Evolutionary conservation across 2,888 invertebrate species (phyloP), one percentile per base, ranked within the genome.

Genomic region (Dynastes maya): DNA sequence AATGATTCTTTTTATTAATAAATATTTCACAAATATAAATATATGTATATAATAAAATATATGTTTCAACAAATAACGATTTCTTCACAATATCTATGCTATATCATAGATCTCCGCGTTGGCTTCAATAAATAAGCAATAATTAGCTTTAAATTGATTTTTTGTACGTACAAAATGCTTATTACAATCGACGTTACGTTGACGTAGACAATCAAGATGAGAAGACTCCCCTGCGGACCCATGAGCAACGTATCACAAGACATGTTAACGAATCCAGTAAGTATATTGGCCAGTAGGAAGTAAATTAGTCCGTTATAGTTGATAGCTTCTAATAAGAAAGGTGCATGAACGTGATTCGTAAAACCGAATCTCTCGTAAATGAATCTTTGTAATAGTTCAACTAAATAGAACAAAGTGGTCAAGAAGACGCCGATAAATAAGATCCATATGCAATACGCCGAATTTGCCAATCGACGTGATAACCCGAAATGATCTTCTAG

Each of bases 201-300:
- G 92, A 93, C 92, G 84, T 95, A 94, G 13, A 88, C 58, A 80
- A 90, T 89, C 80, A 94, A 86, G 84, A 94, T 91, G 0, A 90
- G 2, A 82, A 94, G 87, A 84, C 91, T 90, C 49, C 84, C 81
- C 13, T 80, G 13, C 22, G 84, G 83, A 32, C 87, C 86, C 11
- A 92, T 87, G 2, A 90, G 86, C 74, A 92, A 87, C 2, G 97
- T 95, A 80, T 91, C 89, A 13, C 95, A 88, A 11, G 89, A 88
- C 85, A 96, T 90, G 89, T 98, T 98, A 4, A 97, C 90, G 2
- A 92, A 85, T 9, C 98, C 98, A 0, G 98, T 98, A 16, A 95
- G 86, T 45, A 98, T 82, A 90, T 98, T 98, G 1, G 94, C 93
- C 13, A 94, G 81, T 75, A 98, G 89, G 87, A 98, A 98, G 87